Base-by-base conservation (phyloP, 2,113 vertebrate genomes). In the Typhlomys cinereus region DNA sequence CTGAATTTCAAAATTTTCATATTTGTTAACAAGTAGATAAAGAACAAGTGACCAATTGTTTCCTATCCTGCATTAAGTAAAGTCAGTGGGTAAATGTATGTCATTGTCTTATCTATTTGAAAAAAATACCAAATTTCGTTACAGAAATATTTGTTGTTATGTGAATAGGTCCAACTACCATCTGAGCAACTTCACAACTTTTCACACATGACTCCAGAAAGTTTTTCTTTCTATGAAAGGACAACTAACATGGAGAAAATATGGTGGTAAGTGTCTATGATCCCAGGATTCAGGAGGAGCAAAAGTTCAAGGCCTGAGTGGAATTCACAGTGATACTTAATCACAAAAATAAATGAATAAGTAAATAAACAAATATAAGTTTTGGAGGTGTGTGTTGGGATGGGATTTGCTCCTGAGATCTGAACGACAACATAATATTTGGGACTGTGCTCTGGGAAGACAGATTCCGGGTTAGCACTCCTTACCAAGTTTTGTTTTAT, bases 401-500 rank as follows among this genome's bases (percentile, higher is more conserved):
- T 10, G 86, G 10, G 10, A 54, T 44, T 48, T 4, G 5, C 18
- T 76, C 27, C 48, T 39, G 41, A 76, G 25, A 90, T 89, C 67
- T 89, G 62, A 96, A 54, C 15, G 88, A 62, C 86, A n/a, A 27
- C 95, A 86, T 86, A 54, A 36, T 87, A 90, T 93, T 88, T 36
- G 48, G 70, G 13, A 57, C 75, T 87, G 83, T 64, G 44, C 39
- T 86, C 85, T 74, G 21, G 29, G 86, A 91, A 95, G 71, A 89
- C 73, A 67, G 25, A 61, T 92, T 96, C 61, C 92, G 61, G 23
- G 27, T 85, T 88, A 88, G 34, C 78, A n/a, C 78, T 96, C 93
- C n/a, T 85, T 89, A 94, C 71, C 93, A 41, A 67, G 71, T 39
- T 44, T 87, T 57, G 95, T 75, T 95, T 95, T 75, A 92, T 95